These are phyloP conservation scores for Apamea anceps DNA, from an alignment of 2,888 invertebrate genomes.

Conservation along the genomic window DNA sequence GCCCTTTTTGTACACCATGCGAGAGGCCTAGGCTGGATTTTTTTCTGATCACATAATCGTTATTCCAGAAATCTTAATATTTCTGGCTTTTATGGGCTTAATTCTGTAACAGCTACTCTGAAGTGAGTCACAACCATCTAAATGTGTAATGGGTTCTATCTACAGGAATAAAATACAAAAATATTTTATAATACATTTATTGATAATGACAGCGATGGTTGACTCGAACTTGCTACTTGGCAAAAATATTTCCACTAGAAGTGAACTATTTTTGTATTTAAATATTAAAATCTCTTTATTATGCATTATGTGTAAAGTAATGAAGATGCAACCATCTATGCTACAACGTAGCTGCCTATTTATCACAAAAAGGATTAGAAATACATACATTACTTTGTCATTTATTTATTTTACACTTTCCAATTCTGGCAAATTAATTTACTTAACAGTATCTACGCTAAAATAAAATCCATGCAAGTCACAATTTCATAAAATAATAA, in stretches of 20 bases:
- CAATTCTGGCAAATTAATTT: constrained; percentile 84
- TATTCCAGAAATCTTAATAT: not conserved
- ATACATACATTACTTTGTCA: constrained; percentile 85
- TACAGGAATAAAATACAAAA: constrained; percentile 73
- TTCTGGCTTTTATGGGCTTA: not conserved
- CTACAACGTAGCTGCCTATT: constrained; percentile 88
- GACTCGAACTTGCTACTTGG: constrained; percentile 90
- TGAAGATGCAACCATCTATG: constrained; percentile 84
- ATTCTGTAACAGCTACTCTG: not conserved
- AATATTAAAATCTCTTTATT: constrained; percentile 89
- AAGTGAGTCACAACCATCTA: not conserved
- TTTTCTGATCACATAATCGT: not conserved
- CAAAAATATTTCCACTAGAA: constrained; percentile 90
- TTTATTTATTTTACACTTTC: constrained; percentile 81
- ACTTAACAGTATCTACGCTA: constrained; percentile 76
- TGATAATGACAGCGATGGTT: constrained; percentile 90
- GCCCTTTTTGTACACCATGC: not conserved
- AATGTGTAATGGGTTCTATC: not conserved
- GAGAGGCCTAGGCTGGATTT: not conserved
- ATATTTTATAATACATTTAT: constrained; percentile 89
- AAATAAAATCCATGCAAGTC: constrained; percentile 77
- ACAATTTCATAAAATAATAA: constrained; percentile 75
- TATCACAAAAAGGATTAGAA: constrained; percentile 85
- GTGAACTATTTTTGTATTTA: constrained; percentile 88
- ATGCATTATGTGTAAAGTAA: constrained; percentile 85